Conservation (phyloP, 2,888 invertebrate species). For the Drosophila longiperda region DNA sequence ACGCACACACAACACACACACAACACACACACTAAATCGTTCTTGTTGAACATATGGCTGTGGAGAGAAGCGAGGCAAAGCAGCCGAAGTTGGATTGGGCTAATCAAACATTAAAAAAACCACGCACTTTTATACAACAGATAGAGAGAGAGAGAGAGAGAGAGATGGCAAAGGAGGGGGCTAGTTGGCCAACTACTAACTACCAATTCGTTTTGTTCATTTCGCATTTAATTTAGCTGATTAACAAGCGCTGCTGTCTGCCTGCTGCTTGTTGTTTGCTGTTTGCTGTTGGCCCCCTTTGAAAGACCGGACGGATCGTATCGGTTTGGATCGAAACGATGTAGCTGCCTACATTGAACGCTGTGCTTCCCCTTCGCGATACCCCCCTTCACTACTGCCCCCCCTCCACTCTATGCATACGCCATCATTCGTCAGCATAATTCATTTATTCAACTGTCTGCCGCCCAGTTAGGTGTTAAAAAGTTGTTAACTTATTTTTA, state of each 20-base stretch:
- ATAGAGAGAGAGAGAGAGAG: background rate
- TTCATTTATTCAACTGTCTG: conserved; percentile 81
- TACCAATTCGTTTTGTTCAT: conserved; percentile 78
- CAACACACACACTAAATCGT: conserved; percentile 32
- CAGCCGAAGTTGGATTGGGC: conserved; percentile 20
- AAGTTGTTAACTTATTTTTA: conserved; percentile 83
- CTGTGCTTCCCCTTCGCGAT: background rate
- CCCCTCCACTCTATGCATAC: conserved; percentile 7
- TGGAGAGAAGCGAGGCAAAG: background rate
- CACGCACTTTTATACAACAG: conserved; percentile 56
- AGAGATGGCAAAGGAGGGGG: background rate
- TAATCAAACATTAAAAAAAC: conserved; percentile 72
- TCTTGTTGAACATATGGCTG: conserved; percentile 32
- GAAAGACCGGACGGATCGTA: conserved; percentile 17
- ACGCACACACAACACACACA: conserved; percentile 38
- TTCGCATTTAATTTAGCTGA: conserved; percentile 81
- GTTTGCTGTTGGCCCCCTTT: conserved; percentile 10
- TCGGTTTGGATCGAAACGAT: background rate
- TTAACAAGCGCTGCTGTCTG: conserved; percentile 65
- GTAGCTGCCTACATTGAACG: conserved; percentile 13
- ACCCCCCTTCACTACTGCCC: background rate
- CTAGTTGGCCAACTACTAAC: conserved; percentile 48
- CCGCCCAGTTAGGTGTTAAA: conserved; percentile 83
- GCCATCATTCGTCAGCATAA: conserved; percentile 76
- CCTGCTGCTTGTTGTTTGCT: conserved; percentile 8